These are phyloP conservation scores for Panorpa germanica DNA, from an alignment of 2,888 invertebrate genomes.

Conservation along the genomic window DNA sequence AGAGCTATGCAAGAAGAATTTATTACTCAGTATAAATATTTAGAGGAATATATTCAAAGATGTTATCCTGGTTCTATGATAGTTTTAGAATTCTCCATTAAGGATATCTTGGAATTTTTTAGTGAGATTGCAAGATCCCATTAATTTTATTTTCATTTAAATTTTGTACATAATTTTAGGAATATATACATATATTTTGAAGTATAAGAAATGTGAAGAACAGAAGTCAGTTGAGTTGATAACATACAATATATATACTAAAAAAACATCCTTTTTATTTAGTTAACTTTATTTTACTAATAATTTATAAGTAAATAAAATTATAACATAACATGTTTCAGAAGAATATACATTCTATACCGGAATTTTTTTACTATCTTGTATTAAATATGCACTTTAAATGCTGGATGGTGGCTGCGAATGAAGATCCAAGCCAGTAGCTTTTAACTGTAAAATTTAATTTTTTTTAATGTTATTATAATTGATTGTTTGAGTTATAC, in stretches of 20 bases:
- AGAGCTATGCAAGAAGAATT: slow-evolving; percentile 99
- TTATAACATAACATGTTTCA: too few relatives aligned
- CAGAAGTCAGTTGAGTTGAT: slow-evolving; percentile 13
- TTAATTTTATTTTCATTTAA: slow-evolving; percentile 26
- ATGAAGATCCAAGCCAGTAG: too few relatives aligned
- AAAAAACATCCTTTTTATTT: too few relatives aligned
- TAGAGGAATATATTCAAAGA: slow-evolving; percentile 81
- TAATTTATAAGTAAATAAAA: too few relatives aligned
- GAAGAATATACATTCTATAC: too few relatives aligned
- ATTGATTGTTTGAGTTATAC: slow-evolving; percentile 1
- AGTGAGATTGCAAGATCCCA: slow-evolving; percentile 96
- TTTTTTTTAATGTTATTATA: too few relatives aligned
- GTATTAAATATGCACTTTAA: too few relatives aligned
- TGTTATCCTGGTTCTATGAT: slow-evolving; percentile 95
- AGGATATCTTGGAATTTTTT: slow-evolving; percentile 90
- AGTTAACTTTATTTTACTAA: too few relatives aligned
- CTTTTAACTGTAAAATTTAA: too few relatives aligned
- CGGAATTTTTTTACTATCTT: too few relatives aligned
- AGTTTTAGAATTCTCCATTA: slow-evolving; percentile 82
- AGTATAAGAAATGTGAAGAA: slow-evolving; percentile 12
- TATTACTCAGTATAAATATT: slow-evolving; percentile 83
- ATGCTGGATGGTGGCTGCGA: too few relatives aligned
- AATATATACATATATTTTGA: slow-evolving; percentile 7
- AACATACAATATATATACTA: too few relatives aligned
- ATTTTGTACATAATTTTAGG: slow-evolving; percentile 8